Evolutionary conservation across 1,140 invertebrate species (phyloP), one percentile per base, ranked within the genome.

Genomic region (Monomorium pharaonis): DNA sequence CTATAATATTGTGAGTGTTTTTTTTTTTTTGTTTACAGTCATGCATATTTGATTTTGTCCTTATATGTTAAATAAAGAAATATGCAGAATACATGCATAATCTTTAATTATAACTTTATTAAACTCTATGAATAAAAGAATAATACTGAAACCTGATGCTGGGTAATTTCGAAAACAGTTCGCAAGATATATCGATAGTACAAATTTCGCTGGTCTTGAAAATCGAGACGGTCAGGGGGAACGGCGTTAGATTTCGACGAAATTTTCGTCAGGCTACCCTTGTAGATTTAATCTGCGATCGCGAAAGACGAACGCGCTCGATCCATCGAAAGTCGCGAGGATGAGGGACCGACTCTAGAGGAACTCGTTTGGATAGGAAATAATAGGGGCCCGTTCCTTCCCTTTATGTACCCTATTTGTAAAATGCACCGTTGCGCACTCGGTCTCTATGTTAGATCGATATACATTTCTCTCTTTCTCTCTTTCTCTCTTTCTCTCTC

Each of bases 401-500:
- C 74, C 60, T 89, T 89, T 89, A 60, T 84, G 51, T 84, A 89
- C 47, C 74, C 69, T 87, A 89, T 89, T 89, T 89, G 85, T 90
- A 86, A 90, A 90, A 87, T 89, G 70, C 88, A 80, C 69, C 77
- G 85, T 84, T 74, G 21, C 24, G 27, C 75, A 54, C 51, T 76
- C 60, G 70, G 63, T 70, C 37, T 58, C 58, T 16, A 74, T 62
- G 84, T 85, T 88, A 70, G 60, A 4, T 89, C 44, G 69, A 88
- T 69, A 54, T 69, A 80, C 47, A 27, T 77, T 63, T 78, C 51
- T 81, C 72, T 83, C 33, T 7, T 10, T 56, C 24, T 12, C 30
- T 18, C 42, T 27, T 9, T 24, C 37, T 21, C 21, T 33, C 33
- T 2, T 9, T 30, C 49, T n/a, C n/a, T n/a, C 37, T 49, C 70